Conservation (phyloP, 1,140 invertebrate genomes). For the Cardiocondyla obscurior region DNA sequence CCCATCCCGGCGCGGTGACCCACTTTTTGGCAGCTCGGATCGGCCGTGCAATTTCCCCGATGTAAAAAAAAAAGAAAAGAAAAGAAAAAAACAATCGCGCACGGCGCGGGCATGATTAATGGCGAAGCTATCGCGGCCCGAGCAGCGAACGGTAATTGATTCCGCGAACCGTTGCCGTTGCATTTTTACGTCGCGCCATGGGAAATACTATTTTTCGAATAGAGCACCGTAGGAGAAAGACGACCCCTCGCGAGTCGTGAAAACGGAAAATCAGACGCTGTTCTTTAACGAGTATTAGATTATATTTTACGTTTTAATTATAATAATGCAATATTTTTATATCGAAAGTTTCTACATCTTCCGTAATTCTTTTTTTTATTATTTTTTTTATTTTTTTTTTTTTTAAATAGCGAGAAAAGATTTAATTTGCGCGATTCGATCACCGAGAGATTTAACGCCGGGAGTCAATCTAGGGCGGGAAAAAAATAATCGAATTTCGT, state of each 20-base stretch:
- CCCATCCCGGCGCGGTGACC: conserved; percentile 35
- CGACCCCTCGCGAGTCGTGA: neutral
- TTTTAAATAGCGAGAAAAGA: too few relatives aligned
- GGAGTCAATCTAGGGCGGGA: neutral
- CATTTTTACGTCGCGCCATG: conserved; percentile 27
- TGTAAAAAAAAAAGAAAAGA: too few relatives aligned
- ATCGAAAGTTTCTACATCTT: neutral
- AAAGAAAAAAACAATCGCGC: conserved; percentile 50
- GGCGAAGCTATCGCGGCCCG: conserved; percentile 18
- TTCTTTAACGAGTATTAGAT: too few relatives aligned
- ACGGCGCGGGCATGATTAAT: conserved; percentile 50
- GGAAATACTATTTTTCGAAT: conserved; percentile 22
- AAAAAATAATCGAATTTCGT: neutral
- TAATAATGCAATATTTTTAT: neutral
- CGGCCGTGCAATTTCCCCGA: conserved; percentile 47
- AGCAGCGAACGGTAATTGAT: conserved; percentile 48
- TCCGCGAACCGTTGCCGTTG: conserved; percentile 27
- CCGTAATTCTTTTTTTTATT: too few relatives aligned
- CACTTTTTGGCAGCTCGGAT: conserved; percentile 57
- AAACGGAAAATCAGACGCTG: neutral
- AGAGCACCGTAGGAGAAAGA: neutral
- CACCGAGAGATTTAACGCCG: neutral
- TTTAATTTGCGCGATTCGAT: neutral
- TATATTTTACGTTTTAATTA: too few relatives aligned
- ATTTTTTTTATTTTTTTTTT: too few relatives aligned